Conservation (phyloP, 2,113 vertebrate species). For the Coregonus clupeaformis region DNA sequence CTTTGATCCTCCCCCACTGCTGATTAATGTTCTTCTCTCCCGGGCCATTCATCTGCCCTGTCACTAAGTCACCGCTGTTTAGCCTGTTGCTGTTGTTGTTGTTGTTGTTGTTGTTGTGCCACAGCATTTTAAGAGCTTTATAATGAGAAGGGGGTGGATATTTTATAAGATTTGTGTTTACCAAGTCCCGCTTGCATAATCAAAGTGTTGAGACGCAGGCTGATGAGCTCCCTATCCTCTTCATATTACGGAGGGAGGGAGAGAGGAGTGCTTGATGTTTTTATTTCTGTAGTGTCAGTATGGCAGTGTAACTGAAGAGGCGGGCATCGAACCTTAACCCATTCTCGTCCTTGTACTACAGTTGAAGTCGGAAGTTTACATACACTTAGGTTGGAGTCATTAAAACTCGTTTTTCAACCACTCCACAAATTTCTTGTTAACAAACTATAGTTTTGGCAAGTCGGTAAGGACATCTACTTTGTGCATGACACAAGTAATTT, state of each 20-base stretch:
- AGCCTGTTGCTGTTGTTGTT: constrained; percentile 24
- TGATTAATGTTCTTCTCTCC: constrained; percentile 23
- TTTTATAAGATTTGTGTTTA: constrained; percentile 25
- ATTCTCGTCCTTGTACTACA: no score
- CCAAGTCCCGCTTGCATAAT: constrained; percentile 6
- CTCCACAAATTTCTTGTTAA: no score
- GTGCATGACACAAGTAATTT: no score
- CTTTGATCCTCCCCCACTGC: constrained; percentile 16
- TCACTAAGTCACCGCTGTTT: constrained; percentile 26
- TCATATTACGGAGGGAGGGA: background rate
- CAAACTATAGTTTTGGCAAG: no score
- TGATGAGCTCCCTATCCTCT: background rate
- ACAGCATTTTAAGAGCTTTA: background rate
- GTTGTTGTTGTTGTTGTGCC: constrained; percentile 25
- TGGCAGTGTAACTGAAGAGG: no score
- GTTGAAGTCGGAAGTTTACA: no score
- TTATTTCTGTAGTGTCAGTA: no score
- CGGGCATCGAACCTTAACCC: no score
- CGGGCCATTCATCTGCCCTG: constrained; percentile 17
- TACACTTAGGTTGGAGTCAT: no score
- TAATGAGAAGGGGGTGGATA: background rate
- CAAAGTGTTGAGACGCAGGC: background rate
- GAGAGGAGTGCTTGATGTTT: background rate
- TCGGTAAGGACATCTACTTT: no score
- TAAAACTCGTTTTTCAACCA: no score